Percentiles rank a stretch among this genome's conserved stretches.
phyloP scores from a whole-genome alignment of 2,113 vertebrate species.

The Entelurus aequoreus region DNA sequence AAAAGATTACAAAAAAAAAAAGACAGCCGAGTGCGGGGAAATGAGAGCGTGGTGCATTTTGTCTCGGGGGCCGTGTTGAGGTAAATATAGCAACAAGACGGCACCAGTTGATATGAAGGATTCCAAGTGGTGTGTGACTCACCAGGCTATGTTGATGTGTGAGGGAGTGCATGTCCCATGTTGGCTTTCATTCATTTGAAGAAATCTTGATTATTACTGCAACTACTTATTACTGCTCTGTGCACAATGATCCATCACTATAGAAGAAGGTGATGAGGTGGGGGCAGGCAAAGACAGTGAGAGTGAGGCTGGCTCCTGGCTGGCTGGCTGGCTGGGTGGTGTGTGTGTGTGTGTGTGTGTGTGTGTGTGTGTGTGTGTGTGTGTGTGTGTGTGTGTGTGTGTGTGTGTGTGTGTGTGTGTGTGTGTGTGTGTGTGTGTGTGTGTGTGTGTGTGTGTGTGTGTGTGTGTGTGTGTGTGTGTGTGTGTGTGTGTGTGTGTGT shows the following conservation, averaged over 20 bases:
- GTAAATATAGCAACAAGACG: conserved; percentile 74
- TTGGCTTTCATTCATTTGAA: conserved; percentile 39
- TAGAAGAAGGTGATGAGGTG: neutral
- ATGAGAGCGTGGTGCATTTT: conserved; percentile 62
- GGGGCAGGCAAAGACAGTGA: conserved; percentile 8
- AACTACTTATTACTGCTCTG: conserved; percentile 16
- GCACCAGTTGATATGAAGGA: conserved; percentile 69
- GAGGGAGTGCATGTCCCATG: conserved; percentile 16
- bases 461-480: conserved; percentile 44
- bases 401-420: conserved; percentile 44
- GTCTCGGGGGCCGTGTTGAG: conserved; percentile 57
- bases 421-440: conserved; percentile 44
- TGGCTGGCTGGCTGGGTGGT: conserved; percentile 46
- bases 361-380: conserved; percentile 45
- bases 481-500: conserved; percentile 39
- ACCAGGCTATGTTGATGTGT: conserved; percentile 37
- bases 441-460: conserved; percentile 54
- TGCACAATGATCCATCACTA: conserved; percentile 17
- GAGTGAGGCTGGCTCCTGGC: conserved; percentile 56
- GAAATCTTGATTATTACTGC: conserved; percentile 22
- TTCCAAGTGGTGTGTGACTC: conserved; percentile 60
- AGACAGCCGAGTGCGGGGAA: conserved; percentile 48
- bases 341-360: conserved; percentile 55
- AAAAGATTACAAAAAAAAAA: conserved; percentile 11
- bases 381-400: conserved; percentile 42